Evolutionary conservation across 2,888 invertebrate genomes (phyloP).

Genomic region (Hybos culiciformis): DNA sequence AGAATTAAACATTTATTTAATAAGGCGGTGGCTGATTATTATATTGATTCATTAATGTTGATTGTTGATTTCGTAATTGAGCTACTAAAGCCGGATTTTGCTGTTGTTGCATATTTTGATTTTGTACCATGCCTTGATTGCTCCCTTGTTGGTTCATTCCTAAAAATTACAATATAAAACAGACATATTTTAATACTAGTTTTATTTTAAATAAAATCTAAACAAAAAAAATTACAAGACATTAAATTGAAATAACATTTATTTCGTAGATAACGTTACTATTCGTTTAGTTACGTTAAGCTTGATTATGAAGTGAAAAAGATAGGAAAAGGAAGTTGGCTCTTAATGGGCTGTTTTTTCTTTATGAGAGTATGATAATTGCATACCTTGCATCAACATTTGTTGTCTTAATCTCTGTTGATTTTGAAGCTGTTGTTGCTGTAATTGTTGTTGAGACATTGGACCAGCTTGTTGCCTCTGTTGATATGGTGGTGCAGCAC

Average conservation of each 20-base stretch:
- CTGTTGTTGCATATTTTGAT: conserved; percentile 37
- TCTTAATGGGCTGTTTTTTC: no score
- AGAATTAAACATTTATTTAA: conserved; percentile 12
- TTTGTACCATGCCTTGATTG: conserved; percentile 25
- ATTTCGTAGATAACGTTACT: no score
- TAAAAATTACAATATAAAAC: conserved; percentile 13
- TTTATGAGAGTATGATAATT: no score
- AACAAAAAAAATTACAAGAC: background rate
- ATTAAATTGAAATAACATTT: no score
- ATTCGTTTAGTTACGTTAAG: no score
- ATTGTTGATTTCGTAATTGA: conserved; percentile 41
- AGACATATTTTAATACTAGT: conserved; percentile 21
- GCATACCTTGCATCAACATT: conserved; percentile 47
- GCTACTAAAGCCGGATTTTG: conserved; percentile 50
- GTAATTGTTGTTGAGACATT: conserved; percentile 28
- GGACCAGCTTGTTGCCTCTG: conserved; percentile 37
- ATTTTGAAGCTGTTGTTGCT: conserved; percentile 38
- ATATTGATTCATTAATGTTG: conserved; percentile 32
- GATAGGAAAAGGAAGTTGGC: no score
- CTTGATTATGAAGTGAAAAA: no score
- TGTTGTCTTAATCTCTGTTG: conserved; percentile 58
- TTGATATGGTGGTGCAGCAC: conserved; percentile 68
- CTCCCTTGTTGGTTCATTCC: conserved; percentile 26
- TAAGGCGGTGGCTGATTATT: conserved; percentile 36
- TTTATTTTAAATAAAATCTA: background rate